Conservation (phyloP, 2,113 vertebrate species). For the Hymenochirus boettgeri region DNA sequence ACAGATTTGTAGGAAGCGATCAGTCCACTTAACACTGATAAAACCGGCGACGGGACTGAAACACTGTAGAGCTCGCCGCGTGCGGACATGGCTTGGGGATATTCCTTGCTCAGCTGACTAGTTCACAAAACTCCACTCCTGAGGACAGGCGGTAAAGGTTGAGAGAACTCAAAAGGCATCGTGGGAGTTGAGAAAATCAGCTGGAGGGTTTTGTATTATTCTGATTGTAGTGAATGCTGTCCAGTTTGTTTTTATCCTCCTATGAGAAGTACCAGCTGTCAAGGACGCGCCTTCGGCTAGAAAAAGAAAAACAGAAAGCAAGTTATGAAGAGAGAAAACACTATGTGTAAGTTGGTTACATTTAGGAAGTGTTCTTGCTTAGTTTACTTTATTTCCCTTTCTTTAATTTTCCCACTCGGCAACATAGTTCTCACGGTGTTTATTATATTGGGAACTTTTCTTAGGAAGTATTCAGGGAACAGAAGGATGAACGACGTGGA, state of each 20-base stretch:
- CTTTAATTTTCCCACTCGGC: too few relatives aligned
- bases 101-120: conserved; percentile 68
- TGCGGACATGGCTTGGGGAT: conserved; percentile 81
- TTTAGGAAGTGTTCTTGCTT: too few relatives aligned
- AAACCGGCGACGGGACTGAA: conserved; percentile 62
- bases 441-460: too few relatives aligned
- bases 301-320: conserved; percentile 43
- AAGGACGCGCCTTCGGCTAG: conserved; percentile 96
- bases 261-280: conserved; percentile 71
- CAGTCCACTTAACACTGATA: conserved; percentile 74
- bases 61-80: conserved; percentile 60
- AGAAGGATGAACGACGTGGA: too few relatives aligned
- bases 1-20: conserved; percentile 66
- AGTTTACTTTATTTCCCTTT: too few relatives aligned
- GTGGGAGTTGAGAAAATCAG: conserved; percentile 78
- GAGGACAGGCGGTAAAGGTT: conserved; percentile 86
- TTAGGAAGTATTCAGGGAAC: too few relatives aligned
- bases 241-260: conserved; percentile 62
- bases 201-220: conserved; percentile 68
- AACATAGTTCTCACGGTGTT: too few relatives aligned
- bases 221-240: conserved; percentile 68
- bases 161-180: conserved; percentile 90
- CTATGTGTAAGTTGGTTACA: too few relatives aligned
- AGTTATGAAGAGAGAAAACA: neutral
- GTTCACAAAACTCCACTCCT: conserved; percentile 83